phyloP scores from a whole-genome alignment of 2,113 vertebrate genomes.

The Macquaria australasica region DNA sequence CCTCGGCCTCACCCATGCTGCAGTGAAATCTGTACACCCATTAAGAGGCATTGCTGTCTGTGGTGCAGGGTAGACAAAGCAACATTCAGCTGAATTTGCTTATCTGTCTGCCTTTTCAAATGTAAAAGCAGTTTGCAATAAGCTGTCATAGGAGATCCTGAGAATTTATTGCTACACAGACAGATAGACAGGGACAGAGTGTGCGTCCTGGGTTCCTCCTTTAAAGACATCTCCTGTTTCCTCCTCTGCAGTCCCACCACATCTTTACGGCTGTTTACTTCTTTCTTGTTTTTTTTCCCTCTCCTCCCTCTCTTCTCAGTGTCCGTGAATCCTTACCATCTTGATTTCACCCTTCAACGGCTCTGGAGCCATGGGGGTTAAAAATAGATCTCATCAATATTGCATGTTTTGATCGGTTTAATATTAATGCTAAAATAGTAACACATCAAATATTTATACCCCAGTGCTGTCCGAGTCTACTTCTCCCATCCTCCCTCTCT shows the following conservation, averaged over 20 bases:
- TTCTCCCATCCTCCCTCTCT: slow-evolving; percentile 19
- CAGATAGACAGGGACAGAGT: slow-evolving; percentile 18
- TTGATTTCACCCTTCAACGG: slow-evolving; percentile 68
- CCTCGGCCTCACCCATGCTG: slow-evolving; percentile 78
- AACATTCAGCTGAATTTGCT: slow-evolving; percentile 69
- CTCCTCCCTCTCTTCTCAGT: slow-evolving; percentile 12
- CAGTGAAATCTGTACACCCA: slow-evolving; percentile 77
- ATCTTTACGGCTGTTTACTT: slow-evolving; percentile 7
- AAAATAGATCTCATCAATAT: slow-evolving; percentile 81
- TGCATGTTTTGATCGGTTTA: slow-evolving; percentile 82
- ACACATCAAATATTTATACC: slow-evolving; percentile 82
- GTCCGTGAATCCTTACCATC: slow-evolving; percentile 28
- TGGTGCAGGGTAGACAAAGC: slow-evolving; percentile 61
- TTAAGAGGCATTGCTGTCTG: slow-evolving; percentile 72
- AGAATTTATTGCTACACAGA: slow-evolving; percentile 41
- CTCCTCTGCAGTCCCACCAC: slow-evolving; percentile 36
- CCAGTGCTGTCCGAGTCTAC: slow-evolving; percentile 62
- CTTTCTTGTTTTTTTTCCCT: background rate
- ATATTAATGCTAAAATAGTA: slow-evolving; percentile 84
- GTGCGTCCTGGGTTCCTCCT: slow-evolving; percentile 38
- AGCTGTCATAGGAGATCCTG: slow-evolving; percentile 52
- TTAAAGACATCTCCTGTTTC: slow-evolving; percentile 30
- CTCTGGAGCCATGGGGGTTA: slow-evolving; percentile 68
- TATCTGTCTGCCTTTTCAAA: slow-evolving; percentile 65
- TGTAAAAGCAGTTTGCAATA: slow-evolving; percentile 54